Percentiles rank a stretch among this genome's conserved stretches.
Conservation (phyloP, 2,113 vertebrate species). For the Toxotes jaculatrix region DNA sequence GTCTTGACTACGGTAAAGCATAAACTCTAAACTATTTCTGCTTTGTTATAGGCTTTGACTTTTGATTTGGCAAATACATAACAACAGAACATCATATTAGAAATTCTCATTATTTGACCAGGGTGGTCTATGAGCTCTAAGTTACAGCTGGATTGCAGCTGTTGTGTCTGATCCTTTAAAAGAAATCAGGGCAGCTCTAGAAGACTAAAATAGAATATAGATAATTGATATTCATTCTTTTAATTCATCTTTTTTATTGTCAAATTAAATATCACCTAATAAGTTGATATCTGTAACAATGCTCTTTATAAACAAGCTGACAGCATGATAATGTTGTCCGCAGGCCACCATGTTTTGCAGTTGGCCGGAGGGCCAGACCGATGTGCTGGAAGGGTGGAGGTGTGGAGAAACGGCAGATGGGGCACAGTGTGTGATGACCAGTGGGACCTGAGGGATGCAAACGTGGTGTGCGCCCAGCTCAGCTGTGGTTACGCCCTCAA, state of each 20-base stretch:
- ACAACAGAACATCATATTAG: too few relatives aligned
- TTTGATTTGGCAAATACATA: too few relatives aligned
- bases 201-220: too few relatives aligned
- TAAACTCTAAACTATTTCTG: too few relatives aligned
- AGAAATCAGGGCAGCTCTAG: too few relatives aligned
- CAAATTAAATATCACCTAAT: too few relatives aligned
- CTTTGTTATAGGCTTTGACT: too few relatives aligned
- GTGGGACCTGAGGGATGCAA: slow-evolving; percentile 77
- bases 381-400: slow-evolving; percentile 83
- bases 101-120: neutral
- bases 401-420: slow-evolving; percentile 68
- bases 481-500: slow-evolving; percentile 78
- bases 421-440: slow-evolving; percentile 83
- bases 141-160: too few relatives aligned
- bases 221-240: too few relatives aligned
- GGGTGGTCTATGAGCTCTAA: too few relatives aligned
- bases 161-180: too few relatives aligned
- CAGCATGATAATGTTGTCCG: neutral
- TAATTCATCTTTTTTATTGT: neutral
- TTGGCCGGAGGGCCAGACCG: slow-evolving; percentile 65
- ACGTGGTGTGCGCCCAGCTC: slow-evolving; percentile 80
- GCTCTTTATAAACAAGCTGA: neutral
- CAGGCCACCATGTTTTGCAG: slow-evolving; percentile 62
- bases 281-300: neutral
- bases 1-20: too few relatives aligned